Percentiles rank a stretch among this genome's conserved stretches.
Conservation (phyloP, 2,888 invertebrate genomes). For the Empis livida region DNA sequence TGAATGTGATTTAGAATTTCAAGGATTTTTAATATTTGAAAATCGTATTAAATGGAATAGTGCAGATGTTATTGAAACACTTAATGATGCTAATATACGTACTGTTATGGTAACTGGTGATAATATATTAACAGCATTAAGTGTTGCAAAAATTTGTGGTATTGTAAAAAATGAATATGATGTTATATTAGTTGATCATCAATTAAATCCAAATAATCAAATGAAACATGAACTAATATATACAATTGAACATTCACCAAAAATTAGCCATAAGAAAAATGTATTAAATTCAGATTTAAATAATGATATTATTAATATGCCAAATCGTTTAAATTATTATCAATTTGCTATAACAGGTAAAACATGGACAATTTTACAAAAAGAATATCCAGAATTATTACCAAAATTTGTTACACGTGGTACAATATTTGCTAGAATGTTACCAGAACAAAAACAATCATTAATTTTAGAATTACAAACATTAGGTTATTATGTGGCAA, state of each 20-base stretch:
- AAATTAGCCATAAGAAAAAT: conserved; percentile 3
- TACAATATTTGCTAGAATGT: conserved; percentile 80
- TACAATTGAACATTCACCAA: conserved; percentile 4
- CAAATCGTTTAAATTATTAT: conserved; percentile 21
- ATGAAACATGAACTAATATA: conserved; percentile 12
- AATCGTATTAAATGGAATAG: conserved; percentile 81
- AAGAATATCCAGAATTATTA: conserved; percentile 50
- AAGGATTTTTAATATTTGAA: conserved; percentile 81
- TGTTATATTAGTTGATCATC: conserved; percentile 21
- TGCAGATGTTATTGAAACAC: conserved; percentile 55
- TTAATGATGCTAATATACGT: conserved; percentile 69
- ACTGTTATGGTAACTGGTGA: conserved; percentile 92
- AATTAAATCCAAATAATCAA: conserved; percentile 2
- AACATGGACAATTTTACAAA: conserved; percentile 54
- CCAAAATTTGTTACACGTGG: conserved; percentile 55
- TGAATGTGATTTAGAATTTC: conserved; percentile 60
- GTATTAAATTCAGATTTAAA: conserved; percentile 7
- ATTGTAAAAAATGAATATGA: conserved; percentile 46
- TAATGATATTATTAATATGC: not conserved
- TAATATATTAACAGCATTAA: conserved; percentile 74
- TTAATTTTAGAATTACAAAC: conserved; percentile 70
- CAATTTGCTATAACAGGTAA: conserved; percentile 46
- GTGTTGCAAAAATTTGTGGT: conserved; percentile 76
- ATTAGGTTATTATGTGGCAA: conserved; percentile 73
- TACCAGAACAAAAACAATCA: conserved; percentile 85